Conservation (phyloP, 2,113 vertebrate species). For the Syngnathoides biaculeatus region DNA sequence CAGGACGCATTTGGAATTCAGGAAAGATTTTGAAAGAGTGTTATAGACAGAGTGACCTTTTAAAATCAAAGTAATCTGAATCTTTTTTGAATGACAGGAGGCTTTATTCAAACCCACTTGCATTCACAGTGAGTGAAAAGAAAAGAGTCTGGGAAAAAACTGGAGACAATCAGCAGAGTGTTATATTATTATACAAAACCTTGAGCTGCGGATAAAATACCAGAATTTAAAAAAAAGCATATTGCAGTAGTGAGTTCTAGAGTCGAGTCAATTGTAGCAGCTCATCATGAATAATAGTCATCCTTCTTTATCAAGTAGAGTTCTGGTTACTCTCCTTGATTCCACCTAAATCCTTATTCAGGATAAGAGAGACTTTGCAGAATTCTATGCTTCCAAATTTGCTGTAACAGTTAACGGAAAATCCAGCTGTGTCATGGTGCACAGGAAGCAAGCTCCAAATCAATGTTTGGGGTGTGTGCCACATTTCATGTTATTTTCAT, state of each 20-base stretch:
- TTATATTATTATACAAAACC: constrained; percentile 29
- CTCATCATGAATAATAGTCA: too few relatives aligned
- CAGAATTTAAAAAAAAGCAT: constrained; percentile 19
- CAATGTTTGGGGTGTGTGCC: too few relatives aligned
- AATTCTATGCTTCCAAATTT: too few relatives aligned
- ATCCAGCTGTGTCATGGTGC: too few relatives aligned
- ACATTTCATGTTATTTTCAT: too few relatives aligned
- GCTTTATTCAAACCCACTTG: constrained; percentile 29
- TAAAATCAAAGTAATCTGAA: constrained; percentile 16
- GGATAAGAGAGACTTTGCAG: too few relatives aligned
- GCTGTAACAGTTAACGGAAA: too few relatives aligned
- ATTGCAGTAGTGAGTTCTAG: not conserved
- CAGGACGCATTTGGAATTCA: constrained; percentile 39
- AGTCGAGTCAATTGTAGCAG: not conserved
- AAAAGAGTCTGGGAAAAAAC: constrained; percentile 22
- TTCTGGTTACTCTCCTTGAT: not conserved
- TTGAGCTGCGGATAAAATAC: constrained; percentile 33
- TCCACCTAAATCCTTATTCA: too few relatives aligned
- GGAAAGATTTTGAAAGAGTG: constrained; percentile 52
- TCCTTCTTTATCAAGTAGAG: not conserved
- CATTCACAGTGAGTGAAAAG: constrained; percentile 18
- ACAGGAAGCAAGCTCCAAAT: too few relatives aligned
- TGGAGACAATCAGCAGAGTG: constrained; percentile 25
- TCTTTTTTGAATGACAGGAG: constrained; percentile 19
- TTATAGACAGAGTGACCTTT: constrained; percentile 59